These are phyloP conservation scores for Pogonomyrmex californicus DNA, from an alignment of 1,140 invertebrate genomes.

Conservation along the genomic window DNA sequence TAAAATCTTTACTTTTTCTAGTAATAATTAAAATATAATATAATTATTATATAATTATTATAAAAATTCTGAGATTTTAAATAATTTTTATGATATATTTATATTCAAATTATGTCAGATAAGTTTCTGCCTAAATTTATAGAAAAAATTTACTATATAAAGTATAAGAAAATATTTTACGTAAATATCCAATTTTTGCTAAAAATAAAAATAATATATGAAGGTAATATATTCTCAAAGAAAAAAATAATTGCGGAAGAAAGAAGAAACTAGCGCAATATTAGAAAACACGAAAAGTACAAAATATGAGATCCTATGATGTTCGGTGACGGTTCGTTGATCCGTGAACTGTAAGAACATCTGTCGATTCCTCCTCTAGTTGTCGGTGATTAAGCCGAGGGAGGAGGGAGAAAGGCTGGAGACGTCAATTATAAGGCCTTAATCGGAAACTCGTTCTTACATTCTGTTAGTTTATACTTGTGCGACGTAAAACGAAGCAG, in stretches of 20 bases:
- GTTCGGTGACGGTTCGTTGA: conserved; percentile 81
- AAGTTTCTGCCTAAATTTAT: neutral
- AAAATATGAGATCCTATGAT: conserved; percentile 41
- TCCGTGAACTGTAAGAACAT: conserved; percentile 80
- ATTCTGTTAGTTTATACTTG: conserved; percentile 83
- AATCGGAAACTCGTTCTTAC: conserved; percentile 86
- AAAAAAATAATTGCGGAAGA: conserved; percentile 32
- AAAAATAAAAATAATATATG: neutral
- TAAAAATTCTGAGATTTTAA: conserved; percentile 16
- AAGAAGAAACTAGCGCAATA: conserved; percentile 65
- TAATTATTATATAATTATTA: neutral
- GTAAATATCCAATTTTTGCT: neutral
- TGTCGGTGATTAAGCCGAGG: conserved; percentile 84
- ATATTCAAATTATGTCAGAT: neutral
- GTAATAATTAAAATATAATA: neutral
- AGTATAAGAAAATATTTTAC: neutral
- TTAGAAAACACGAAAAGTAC: neutral
- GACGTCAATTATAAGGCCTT: conserved; percentile 86
- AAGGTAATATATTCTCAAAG: neutral
- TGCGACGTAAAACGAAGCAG: conserved; percentile 71
- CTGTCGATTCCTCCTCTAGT: conserved; percentile 74
- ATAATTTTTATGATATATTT: neutral
- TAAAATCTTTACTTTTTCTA: conserved; percentile 4
- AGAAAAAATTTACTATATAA: neutral
- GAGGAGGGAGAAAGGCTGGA: conserved; percentile 78